Conservation (phyloP, 1,140 invertebrate genomes). For the Eulimnadia texana region DNA sequence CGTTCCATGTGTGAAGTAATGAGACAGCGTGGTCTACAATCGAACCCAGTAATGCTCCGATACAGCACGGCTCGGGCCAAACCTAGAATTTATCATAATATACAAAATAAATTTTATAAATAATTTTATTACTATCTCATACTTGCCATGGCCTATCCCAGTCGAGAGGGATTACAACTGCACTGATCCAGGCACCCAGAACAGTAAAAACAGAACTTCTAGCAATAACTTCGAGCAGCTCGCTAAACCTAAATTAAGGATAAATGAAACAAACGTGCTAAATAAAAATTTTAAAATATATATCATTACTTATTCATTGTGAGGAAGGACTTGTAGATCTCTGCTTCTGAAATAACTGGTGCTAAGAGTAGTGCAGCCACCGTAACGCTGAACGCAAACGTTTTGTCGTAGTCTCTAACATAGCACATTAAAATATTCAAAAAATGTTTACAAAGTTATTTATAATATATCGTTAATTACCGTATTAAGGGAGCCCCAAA, state of each 20-base stretch:
- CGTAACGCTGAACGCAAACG: too few species aligned
- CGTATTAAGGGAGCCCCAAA: too few species aligned
- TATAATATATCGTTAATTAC: too few species aligned
- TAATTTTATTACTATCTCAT: not conserved
- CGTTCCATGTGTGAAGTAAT: not conserved
- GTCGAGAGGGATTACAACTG: conserved; percentile 74
- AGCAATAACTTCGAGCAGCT: not conserved
- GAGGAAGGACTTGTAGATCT: too few species aligned
- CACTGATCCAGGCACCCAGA: conserved; percentile 73
- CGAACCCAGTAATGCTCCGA: conserved; percentile 45
- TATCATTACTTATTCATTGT: not conserved
- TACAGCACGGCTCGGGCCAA: conserved; percentile 62
- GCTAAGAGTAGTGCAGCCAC: too few species aligned
- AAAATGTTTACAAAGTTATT: too few species aligned
- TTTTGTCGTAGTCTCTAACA: too few species aligned
- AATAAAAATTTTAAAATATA: not conserved
- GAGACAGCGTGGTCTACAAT: not conserved
- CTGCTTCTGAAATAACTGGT: too few species aligned
- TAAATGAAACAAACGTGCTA: not conserved
- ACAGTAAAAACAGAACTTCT: conserved; percentile 29
- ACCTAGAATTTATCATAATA: conserved; percentile 29
- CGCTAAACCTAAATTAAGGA: not conserved
- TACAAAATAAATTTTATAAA: not conserved
- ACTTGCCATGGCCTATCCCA: conserved; percentile 81
- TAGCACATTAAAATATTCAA: too few species aligned